phyloP scores from a whole-genome alignment of 2,888 invertebrate species.

The Rhingia campestris region DNA sequence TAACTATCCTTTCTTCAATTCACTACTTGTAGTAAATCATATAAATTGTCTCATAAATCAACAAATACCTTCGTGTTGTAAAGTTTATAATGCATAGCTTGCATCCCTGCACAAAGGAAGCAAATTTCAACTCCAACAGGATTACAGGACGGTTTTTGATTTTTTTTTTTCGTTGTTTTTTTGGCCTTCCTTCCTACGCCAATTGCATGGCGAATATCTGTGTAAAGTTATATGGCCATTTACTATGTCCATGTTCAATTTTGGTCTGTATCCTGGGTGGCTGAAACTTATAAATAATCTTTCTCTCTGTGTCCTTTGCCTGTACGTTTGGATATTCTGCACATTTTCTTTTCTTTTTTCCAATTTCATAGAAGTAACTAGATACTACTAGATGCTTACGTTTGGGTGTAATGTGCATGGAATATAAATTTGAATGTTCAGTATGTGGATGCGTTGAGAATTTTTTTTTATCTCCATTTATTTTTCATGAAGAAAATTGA shows the following conservation, averaged over 20 bases:
- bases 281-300: constrained; percentile 73
- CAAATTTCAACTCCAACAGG: constrained; percentile 46
- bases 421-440: constrained; percentile 69
- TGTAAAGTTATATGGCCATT: constrained; percentile 64
- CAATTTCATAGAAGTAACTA: constrained; percentile 53
- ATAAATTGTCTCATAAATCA: constrained; percentile 71
- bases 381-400: constrained; percentile 35
- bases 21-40: constrained; percentile 61
- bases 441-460: constrained; percentile 19
- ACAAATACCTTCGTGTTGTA: constrained; percentile 63
- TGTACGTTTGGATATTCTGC: constrained; percentile 24
- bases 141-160: constrained; percentile 7
- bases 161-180: constrained; percentile 5
- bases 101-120: constrained; percentile 47
- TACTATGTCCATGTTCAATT: constrained; percentile 69
- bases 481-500: constrained; percentile 17
- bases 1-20: not conserved
- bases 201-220: constrained; percentile 44
- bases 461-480: not conserved
- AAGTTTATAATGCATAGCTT: constrained; percentile 69
- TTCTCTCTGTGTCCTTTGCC: constrained; percentile 14
- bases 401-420: constrained; percentile 54
- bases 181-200: not conserved
- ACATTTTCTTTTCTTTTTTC: constrained; percentile 23
- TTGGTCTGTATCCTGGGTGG: constrained; percentile 42